A percentile compares a stretch with the other conserved stretches of the same genome.
phyloP scores from a whole-genome alignment of 1,140 invertebrate species.

The Drosophila funebris region DNA sequence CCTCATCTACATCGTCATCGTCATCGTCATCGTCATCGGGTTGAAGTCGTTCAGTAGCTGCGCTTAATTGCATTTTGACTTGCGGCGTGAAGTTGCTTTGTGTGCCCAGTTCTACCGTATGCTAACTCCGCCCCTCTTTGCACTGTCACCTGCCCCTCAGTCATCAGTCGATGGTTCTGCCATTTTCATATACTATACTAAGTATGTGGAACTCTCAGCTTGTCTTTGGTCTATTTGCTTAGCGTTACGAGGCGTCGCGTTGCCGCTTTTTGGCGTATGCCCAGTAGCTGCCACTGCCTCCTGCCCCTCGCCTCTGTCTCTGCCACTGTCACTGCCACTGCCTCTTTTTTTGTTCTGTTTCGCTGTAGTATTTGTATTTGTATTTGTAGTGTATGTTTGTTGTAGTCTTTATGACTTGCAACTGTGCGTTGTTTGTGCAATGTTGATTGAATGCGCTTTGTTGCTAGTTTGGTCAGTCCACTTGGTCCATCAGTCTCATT shows the following conservation, averaged over 20 bases:
- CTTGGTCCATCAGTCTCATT: slow-evolving; percentile 4
- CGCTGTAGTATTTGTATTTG: slow-evolving; percentile 49
- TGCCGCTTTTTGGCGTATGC: slow-evolving; percentile 37
- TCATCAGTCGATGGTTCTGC: slow-evolving; percentile 28
- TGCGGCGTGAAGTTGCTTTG: slow-evolving; percentile 77
- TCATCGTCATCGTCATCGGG: slow-evolving; percentile 6
- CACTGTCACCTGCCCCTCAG: background rate
- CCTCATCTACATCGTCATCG: slow-evolving; percentile 4
- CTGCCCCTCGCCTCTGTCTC: slow-evolving; percentile 10
- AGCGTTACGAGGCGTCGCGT: slow-evolving; percentile 64
- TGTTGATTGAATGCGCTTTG: slow-evolving; percentile 76
- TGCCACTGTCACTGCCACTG: background rate
- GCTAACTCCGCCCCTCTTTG: background rate
- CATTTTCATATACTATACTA: slow-evolving; percentile 45
- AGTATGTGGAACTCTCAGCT: slow-evolving; percentile 51
- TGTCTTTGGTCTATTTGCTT: slow-evolving; percentile 69
- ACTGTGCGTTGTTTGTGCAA: slow-evolving; percentile 68
- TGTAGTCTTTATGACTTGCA: slow-evolving; percentile 78
- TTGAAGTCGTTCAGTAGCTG: slow-evolving; percentile 64
- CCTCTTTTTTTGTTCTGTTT: slow-evolving; percentile 26
- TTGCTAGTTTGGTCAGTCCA: slow-evolving; percentile 47
- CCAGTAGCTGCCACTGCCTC: slow-evolving; percentile 9
- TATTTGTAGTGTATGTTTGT: slow-evolving; percentile 55
- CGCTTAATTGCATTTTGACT: slow-evolving; percentile 82
- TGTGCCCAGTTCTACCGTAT: slow-evolving; percentile 22